Conservation (phyloP, 2,113 vertebrate genomes). For the Prochilodus magdalenae region DNA sequence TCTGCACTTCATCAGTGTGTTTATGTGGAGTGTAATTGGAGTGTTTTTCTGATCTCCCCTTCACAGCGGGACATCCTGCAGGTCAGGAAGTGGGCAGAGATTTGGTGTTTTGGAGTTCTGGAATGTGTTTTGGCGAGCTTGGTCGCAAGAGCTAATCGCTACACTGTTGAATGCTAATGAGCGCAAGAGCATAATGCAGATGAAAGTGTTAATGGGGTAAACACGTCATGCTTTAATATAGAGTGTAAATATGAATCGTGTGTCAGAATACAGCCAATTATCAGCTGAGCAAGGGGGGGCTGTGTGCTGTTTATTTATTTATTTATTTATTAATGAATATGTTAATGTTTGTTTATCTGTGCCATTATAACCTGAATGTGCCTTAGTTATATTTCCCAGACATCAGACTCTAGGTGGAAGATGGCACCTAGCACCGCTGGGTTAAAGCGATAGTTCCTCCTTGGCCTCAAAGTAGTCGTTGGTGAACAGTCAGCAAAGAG, state of each 20-base stretch:
- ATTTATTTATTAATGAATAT: neutral
- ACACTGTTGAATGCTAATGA: neutral
- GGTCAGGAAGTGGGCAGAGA: neutral
- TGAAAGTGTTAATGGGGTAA: neutral
- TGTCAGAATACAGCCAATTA: slow-evolving; percentile 2
- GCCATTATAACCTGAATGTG: neutral
- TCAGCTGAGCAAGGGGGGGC: neutral
- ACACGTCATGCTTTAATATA: neutral
- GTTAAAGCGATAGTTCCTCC: too few species aligned
- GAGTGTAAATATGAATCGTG: neutral
- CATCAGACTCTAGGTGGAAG: neutral
- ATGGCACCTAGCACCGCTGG: too few species aligned
- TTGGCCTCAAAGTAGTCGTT: too few species aligned
- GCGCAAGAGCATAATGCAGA: neutral
- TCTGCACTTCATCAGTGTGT: neutral
- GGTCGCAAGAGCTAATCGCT: neutral
- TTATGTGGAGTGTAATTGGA: neutral
- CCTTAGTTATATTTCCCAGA: neutral
- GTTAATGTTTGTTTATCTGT: neutral
- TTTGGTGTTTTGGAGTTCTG: neutral
- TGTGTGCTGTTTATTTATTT: neutral
- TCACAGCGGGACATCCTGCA: neutral
- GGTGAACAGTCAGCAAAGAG: too few species aligned
- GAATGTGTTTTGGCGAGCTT: neutral
- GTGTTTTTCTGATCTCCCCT: neutral